phyloP scores from a whole-genome alignment of 2,888 invertebrate genomes.

The Allolobophora icterica region DNA sequence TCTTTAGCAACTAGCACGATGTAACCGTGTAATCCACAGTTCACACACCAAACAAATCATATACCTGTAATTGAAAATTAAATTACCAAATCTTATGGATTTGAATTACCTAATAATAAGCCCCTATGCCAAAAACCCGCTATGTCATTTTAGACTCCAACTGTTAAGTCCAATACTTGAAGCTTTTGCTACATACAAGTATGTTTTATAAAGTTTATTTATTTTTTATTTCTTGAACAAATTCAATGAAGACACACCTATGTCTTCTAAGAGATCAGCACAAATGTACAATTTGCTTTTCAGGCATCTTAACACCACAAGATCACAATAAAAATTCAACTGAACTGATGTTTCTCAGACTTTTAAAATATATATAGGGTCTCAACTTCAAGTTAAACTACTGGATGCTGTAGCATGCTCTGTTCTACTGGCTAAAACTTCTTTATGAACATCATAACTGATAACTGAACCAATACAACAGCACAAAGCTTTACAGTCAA shows the following conservation, averaged over 20 bases:
- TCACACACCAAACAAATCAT: too few species aligned
- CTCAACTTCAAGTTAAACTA: background rate
- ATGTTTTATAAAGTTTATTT: background rate
- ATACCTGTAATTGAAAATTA: too few species aligned
- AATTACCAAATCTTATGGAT: too few species aligned
- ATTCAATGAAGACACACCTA: background rate
- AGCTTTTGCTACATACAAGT: background rate
- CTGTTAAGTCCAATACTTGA: background rate
- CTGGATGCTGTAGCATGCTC: background rate
- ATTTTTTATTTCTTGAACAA: background rate
- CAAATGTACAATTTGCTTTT: background rate
- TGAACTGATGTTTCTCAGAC: background rate
- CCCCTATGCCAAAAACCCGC: background rate
- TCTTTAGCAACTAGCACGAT: background rate
- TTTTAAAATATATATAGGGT: background rate
- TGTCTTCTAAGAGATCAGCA: background rate
- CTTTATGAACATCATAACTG: background rate
- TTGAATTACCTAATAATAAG: background rate
- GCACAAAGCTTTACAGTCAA: background rate
- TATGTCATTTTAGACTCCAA: too few species aligned
- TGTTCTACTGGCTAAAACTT: background rate
- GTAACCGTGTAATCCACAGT: too few species aligned
- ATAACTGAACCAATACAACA: background rate
- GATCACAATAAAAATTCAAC: background rate
- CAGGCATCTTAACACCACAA: background rate